Evolutionary conservation across 1,140 invertebrate species (phyloP).

Genomic region (Pissodes strobi): DNA sequence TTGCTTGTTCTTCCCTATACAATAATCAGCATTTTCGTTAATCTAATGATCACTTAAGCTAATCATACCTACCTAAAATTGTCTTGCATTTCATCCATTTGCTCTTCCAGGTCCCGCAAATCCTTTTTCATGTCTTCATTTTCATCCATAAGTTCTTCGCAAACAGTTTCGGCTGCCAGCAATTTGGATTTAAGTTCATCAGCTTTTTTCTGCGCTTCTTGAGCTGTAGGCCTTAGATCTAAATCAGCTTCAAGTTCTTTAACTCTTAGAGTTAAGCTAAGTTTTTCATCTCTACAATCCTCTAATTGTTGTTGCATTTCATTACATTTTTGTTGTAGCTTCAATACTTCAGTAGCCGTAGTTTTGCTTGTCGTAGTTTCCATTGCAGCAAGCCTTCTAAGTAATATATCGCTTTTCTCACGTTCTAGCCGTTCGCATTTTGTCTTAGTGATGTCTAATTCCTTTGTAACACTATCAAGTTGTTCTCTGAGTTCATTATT

Average conservation of each 20-base stretch:
- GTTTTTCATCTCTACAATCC: conserved; percentile 81
- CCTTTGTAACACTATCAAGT: conserved; percentile 66
- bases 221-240: conserved; percentile 61
- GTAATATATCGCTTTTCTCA: conserved; percentile 84
- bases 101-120: conserved; percentile 88
- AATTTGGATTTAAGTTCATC: conserved; percentile 80
- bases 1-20: conserved; percentile 94
- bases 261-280: conserved; percentile 69
- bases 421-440: conserved; percentile 78
- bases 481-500: conserved; percentile 64
- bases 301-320: conserved; percentile 78
- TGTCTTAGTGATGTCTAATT: conserved; percentile 66
- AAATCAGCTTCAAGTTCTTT: conserved; percentile 74
- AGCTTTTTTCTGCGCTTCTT: conserved; percentile 60
- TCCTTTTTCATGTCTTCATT: conserved; percentile 96
- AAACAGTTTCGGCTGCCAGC: conserved; percentile 82
- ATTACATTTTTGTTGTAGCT: conserved; percentile 80
- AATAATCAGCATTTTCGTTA: conserved; percentile 25
- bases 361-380: conserved; percentile 74
- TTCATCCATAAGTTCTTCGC: conserved; percentile 93
- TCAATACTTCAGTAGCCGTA: conserved; percentile 69
- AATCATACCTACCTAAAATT: conserved; percentile 75
- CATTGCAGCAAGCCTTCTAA: conserved; percentile 74
- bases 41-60: too few species aligned
- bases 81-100: conserved; percentile 98